These are phyloP conservation scores for Cosmia trapezina DNA, from an alignment of 2,888 invertebrate genomes.

Conservation along the genomic window DNA sequence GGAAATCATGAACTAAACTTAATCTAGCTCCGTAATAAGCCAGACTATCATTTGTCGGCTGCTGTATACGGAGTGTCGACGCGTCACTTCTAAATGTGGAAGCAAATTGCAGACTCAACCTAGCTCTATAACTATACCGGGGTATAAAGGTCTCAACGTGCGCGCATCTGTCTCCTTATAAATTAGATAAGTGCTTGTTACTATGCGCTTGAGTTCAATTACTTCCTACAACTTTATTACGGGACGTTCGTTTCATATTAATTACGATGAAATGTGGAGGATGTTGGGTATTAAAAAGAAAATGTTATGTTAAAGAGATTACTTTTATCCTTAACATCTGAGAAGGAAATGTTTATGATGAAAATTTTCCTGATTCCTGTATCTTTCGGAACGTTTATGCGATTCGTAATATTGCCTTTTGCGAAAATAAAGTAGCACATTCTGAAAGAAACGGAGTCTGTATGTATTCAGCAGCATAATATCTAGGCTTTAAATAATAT, in stretches of 20 bases:
- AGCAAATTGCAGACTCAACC: constrained; percentile 38
- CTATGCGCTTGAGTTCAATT: constrained; percentile 57
- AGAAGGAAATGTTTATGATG: neutral
- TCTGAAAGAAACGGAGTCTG: neutral
- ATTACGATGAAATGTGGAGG: constrained; percentile 52
- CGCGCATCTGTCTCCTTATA: constrained; percentile 59
- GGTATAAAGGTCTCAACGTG: constrained; percentile 45
- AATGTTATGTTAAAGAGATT: constrained; percentile 10
- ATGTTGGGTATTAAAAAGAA: constrained; percentile 44
- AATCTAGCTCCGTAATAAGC: constrained; percentile 50
- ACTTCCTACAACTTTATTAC: constrained; percentile 59
- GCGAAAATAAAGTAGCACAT: neutral
- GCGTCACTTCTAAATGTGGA: constrained; percentile 50
- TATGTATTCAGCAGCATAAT: neutral
- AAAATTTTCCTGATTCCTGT: constrained; percentile 1
- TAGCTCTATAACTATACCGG: constrained; percentile 2
- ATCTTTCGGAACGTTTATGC: neutral
- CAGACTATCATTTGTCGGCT: constrained; percentile 50
- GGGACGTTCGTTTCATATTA: constrained; percentile 32
- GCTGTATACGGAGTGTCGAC: constrained; percentile 48
- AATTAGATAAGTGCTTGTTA: constrained; percentile 69
- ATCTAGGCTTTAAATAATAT: neutral
- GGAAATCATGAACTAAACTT: constrained; percentile 46
- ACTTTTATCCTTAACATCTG: constrained; percentile 3
- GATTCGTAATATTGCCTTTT: neutral